Base-by-base conservation (phyloP, 2,888 invertebrate species). In the Acrocyrtus sp. region DNA sequence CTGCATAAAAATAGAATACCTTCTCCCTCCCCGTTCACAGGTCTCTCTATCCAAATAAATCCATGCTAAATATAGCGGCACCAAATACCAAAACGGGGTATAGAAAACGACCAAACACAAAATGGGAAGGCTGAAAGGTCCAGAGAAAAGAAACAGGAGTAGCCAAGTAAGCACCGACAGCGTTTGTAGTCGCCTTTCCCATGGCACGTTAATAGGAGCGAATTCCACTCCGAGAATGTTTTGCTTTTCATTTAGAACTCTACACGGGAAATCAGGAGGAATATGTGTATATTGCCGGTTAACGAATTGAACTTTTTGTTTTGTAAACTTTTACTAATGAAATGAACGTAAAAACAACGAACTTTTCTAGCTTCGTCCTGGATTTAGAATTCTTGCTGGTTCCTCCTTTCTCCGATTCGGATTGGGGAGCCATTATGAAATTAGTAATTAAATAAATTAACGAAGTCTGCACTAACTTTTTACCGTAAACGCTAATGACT, bases 101-200 rank as follows among this genome's bases (percentile, higher is more conserved):
- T 83, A 85, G 29, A 86, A 82, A 10, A 93, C 81, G 0, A 91
- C 81, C 81, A 88, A 89, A 2, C 89, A 80, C 65, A 88, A 86
- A 2, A 91, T 48, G 85, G 76, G 89, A 84, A 85, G 43, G 65
- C 83, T 83, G 15, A 82, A 78, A 34, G 84, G 82, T 0, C 85
- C 85, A 66, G 84, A 81, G 65, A 85, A 83, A 27, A 87, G 81
- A 79, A 94, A 88, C 26, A 89, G 85, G 65, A 65, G 84, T 75
- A 94, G 89, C 90, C 92, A 95, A 60, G 88, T 85, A 26, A 86
- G 81, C 0, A 92, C 93, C 0, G 92, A 90, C 6, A 95, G 83
- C 2, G 96, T 96, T 84, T 97, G 93, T 12, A 96, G 85, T 3
- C 97, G 89, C 15, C 96, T 87, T 21, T 89, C 85, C 68, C 91